A percentile compares a stretch with the other conserved stretches of the same genome.
Evolutionary conservation across 2,113 vertebrate species (phyloP).

Genomic region (Montifringilla adamsi): DNA sequence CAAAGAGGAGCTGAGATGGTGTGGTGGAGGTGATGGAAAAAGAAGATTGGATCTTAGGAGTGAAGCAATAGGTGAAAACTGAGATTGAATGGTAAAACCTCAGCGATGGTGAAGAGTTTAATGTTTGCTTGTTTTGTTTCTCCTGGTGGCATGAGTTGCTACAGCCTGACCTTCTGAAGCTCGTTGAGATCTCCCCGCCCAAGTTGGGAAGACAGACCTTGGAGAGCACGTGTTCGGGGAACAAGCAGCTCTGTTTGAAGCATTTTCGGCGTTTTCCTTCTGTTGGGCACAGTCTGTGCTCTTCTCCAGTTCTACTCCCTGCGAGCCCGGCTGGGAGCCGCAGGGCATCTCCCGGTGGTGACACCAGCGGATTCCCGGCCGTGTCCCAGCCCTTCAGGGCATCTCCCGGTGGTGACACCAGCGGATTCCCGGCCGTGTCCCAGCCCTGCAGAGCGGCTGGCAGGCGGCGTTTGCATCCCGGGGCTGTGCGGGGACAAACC

Average conservation of each 20-base stretch:
- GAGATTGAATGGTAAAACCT: neutral
- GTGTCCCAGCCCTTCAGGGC: too few species aligned
- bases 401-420: too few species aligned
- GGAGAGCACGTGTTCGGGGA: rapidly evolving
- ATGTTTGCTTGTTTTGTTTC: neutral
- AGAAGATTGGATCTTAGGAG: neutral
- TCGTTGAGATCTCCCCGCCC: neutral
- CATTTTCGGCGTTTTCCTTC: rapidly evolving
- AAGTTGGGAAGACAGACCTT: neutral
- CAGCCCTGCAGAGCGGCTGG: rapidly evolving
- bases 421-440: neutral
- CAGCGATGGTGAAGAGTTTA: neutral
- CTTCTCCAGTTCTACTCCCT: rapidly evolving
- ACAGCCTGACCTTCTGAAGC: neutral
- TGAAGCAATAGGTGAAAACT: neutral
- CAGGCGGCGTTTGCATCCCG: rapidly evolving
- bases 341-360: rapidly evolving
- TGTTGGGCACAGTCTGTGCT: rapidly evolving
- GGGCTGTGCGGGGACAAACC: rapidly evolving
- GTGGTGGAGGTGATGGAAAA: neutral
- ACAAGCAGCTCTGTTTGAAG: rapidly evolving
- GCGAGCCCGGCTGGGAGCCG: rapidly evolving
- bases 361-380: rapidly evolving
- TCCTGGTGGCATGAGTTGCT: neutral
- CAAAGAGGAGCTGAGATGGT: neutral